These are phyloP conservation scores for Lutra lutra DNA, from an alignment of 2,797 vertebrate species.

Conservation along the genomic window DNA sequence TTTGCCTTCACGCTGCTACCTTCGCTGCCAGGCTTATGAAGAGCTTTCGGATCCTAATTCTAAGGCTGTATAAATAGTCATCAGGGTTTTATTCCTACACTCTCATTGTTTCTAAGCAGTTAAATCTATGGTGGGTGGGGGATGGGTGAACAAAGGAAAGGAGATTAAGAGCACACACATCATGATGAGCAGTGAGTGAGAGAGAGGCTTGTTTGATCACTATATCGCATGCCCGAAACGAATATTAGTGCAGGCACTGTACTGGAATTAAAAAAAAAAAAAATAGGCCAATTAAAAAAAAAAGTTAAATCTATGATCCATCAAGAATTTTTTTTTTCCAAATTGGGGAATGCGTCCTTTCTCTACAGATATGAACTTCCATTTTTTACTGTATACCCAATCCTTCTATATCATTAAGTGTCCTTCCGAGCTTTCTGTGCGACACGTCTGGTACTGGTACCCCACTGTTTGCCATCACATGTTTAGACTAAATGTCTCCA, in stretches of 20 bases:
- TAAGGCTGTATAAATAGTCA: neutral
- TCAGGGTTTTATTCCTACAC: neutral
- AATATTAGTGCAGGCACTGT: neutral
- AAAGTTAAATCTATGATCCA: neutral
- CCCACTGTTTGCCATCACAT: no score
- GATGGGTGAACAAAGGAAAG: neutral
- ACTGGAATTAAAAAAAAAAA: neutral
- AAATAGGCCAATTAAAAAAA: neutral
- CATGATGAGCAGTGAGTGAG: neutral
- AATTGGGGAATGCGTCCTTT: neutral
- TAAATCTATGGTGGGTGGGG: neutral
- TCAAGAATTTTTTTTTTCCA: slow-evolving; percentile 35
- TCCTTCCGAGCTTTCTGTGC: neutral
- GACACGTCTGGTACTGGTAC: neutral
- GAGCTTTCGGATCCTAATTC: neutral
- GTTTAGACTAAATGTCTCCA: neutral
- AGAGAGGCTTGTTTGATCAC: neutral
- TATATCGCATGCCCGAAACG: no score
- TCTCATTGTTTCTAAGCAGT: neutral
- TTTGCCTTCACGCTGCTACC: neutral
- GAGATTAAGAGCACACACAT: neutral
- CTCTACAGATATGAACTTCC: neutral
- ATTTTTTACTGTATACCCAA: neutral
- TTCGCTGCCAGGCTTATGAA: neutral
- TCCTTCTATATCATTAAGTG: fast-evolving